These are phyloP conservation scores for Passerina amoena DNA, from an alignment of 2,113 vertebrate genomes.

Conservation along the genomic window DNA sequence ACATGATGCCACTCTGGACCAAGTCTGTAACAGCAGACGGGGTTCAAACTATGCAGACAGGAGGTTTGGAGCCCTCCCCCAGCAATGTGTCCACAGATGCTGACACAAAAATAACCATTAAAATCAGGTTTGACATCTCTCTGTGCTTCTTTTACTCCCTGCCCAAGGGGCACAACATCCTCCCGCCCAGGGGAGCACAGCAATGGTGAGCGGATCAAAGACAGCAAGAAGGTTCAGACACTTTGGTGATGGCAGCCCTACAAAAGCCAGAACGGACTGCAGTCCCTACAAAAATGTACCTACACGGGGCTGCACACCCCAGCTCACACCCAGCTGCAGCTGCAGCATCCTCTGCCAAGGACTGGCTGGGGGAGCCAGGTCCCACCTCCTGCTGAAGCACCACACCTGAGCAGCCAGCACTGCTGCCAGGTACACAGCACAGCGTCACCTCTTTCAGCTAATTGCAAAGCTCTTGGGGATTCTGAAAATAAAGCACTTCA, in stretches of 20 bases:
- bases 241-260: not conserved
- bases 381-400: not conserved
- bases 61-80: not conserved
- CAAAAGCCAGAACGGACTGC: not conserved
- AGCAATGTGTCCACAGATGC: not conserved
- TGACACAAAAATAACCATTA: not conserved
- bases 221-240: not conserved
- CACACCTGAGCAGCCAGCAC: not conserved
- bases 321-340: not conserved
- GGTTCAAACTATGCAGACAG: not conserved
- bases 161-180: not conserved
- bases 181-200: not conserved
- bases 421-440: not conserved
- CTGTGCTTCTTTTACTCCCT: not conserved
- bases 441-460: not conserved
- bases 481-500: not conserved
- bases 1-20: rapidly evolving
- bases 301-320: not conserved
- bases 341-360: not conserved
- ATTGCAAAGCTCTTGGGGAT: not conserved
- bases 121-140: not conserved
- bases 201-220: rapidly evolving
- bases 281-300: not conserved
- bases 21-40: not conserved
- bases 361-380: not conserved